Evolutionary conservation across 1,140 invertebrate species (phyloP).

Genomic region (Aphis gossypii): DNA sequence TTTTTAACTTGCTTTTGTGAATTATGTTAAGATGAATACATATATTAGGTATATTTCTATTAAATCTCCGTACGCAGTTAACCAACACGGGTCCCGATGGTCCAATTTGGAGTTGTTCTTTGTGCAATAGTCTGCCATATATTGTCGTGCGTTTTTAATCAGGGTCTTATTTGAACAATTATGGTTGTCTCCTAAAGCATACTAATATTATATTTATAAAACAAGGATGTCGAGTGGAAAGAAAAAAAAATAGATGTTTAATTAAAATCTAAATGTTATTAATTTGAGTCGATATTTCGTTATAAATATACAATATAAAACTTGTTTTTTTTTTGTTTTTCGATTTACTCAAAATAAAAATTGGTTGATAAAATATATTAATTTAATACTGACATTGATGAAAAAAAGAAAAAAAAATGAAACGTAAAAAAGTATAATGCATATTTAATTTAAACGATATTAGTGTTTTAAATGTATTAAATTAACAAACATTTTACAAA

Average conservation of each 20-base stretch:
- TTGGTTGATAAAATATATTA: not conserved
- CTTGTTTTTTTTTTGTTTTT: not conserved
- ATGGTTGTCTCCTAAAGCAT: not conserved
- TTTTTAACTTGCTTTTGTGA: not conserved
- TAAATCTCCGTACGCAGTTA: not conserved
- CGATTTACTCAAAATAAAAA: not conserved
- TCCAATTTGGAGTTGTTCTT: conserved; percentile 36
- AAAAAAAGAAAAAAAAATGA: not conserved
- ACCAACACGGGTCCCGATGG: conserved; percentile 7
- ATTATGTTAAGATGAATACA: not conserved
- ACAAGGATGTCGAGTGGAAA: not conserved
- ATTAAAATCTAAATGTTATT: not conserved
- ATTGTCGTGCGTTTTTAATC: conserved; percentile 30
- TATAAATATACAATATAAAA: not conserved
- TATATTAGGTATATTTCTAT: not conserved
- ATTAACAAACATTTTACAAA: not conserved
- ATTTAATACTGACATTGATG: not conserved
- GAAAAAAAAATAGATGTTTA: not conserved
- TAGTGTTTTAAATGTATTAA: not conserved
- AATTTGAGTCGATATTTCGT: not conserved
- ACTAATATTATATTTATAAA: not conserved
- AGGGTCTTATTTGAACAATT: not conserved
- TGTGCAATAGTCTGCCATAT: not conserved
- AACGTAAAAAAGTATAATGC: not conserved
- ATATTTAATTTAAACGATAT: not conserved